These are phyloP conservation scores for Shinisaurus crocodilurus DNA, from an alignment of 2,113 vertebrate genomes.

Conservation along the genomic window DNA sequence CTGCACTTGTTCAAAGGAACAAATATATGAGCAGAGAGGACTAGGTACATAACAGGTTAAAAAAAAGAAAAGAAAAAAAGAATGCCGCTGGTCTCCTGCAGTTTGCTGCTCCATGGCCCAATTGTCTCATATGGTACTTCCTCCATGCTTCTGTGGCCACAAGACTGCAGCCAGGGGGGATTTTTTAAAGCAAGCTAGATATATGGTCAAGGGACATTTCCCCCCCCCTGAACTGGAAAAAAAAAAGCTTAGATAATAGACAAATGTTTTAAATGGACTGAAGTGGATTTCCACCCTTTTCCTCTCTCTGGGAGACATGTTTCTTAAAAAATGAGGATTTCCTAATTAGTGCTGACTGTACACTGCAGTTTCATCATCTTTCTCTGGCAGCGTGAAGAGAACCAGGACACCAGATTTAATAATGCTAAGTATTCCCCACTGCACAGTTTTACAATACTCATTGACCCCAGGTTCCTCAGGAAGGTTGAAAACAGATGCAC, in stretches of 20 bases:
- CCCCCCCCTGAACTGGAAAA: not conserved
- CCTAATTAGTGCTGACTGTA: slow-evolving; percentile 47
- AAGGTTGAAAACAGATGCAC: slow-evolving; percentile 37
- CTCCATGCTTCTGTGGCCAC: not conserved
- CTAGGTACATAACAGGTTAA: not conserved
- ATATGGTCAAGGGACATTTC: not conserved
- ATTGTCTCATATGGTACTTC: not conserved
- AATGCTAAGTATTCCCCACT: slow-evolving; percentile 30
- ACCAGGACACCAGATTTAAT: slow-evolving; percentile 1
- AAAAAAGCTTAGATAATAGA: not conserved
- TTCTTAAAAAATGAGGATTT: slow-evolving; percentile 38
- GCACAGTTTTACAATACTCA: slow-evolving; percentile 29
- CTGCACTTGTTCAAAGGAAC: no score
- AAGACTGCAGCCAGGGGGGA: not conserved
- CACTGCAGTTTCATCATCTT: slow-evolving; percentile 33
- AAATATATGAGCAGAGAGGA: not conserved
- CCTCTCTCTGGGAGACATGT: not conserved
- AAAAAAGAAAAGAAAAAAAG: no score
- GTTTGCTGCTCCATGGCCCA: not conserved
- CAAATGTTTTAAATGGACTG: not conserved
- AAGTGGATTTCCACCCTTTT: slow-evolving; percentile 30
- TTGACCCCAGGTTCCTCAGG: slow-evolving; percentile 35
- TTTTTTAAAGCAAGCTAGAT: not conserved
- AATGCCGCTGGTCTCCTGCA: not conserved
- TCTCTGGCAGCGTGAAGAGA: slow-evolving; percentile 35